These are phyloP conservation scores for Eulemur rubriventer DNA, from an alignment of 2,797 vertebrate species.

Conservation along the genomic window DNA sequence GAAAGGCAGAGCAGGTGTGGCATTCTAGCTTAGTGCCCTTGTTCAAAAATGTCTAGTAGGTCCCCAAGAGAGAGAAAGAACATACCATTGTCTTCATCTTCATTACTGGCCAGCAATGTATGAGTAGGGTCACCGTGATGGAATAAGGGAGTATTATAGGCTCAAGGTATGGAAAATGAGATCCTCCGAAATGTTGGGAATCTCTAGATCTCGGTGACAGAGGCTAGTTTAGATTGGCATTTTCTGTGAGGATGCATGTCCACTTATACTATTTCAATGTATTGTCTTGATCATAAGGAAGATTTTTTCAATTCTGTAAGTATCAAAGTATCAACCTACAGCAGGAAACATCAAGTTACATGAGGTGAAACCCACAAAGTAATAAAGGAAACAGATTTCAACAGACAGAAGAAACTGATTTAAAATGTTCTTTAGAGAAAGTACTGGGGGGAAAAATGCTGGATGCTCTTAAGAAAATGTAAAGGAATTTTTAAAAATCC, in stretches of 20 bases:
- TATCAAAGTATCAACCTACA: not conserved
- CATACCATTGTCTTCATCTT: not conserved
- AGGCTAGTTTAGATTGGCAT: not conserved
- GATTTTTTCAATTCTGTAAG: not conserved
- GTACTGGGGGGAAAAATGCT: not conserved
- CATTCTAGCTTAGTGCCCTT: not conserved
- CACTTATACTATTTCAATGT: not conserved
- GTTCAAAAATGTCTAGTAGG: not conserved
- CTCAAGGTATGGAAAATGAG: not conserved
- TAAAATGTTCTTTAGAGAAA: constrained; percentile 2
- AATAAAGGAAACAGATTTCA: not conserved
- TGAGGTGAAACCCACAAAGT: not conserved
- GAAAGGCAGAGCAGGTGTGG: not conserved
- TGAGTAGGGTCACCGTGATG: not conserved
- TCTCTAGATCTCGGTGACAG: not conserved
- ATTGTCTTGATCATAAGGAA: not conserved
- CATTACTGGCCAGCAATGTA: not conserved
- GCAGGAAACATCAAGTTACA: not conserved
- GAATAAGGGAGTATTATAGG: not conserved
- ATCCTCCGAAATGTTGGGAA: not conserved
- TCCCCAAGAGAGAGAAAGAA: not conserved
- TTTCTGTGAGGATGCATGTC: not conserved
- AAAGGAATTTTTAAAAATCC: not conserved
- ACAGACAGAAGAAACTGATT: not conserved
- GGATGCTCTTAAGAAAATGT: not conserved